Base-by-base conservation (phyloP, 2,888 invertebrate species). In the Heliconius ethilla region DNA sequence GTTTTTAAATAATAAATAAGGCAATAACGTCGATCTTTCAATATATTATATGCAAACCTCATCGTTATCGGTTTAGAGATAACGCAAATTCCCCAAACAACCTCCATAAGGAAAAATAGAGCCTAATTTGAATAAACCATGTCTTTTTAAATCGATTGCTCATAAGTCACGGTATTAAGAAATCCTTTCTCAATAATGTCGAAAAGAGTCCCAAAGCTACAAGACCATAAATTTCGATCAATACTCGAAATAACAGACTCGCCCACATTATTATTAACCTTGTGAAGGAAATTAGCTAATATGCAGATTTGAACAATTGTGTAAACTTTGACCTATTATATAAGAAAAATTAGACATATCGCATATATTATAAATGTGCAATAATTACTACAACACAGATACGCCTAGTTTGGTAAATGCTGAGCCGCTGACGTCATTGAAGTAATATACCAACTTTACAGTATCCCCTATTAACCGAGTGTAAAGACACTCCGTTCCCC, bases 301-400 rank as follows among this genome's bases (percentile, higher is more conserved):
- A 84, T 83, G 85, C 83, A 84, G 84, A 87, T 85, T 79, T 78
- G 79, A 79, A 83, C 76, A 81, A 83, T 85, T 86, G 79, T 75
- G 85, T 84, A 86, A 88, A 84, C 84, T 85, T 83, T 85, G 83
- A 87, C 83, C 84, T 87, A 82, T 82, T 83, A 81, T 81, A 80
- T 81, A 82, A 82, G 59, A 74, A 67, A 76, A 59, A 76, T 78
- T 76, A 66, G 75, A 75, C 45, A 63, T 75, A 70, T 25, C 63
- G 29, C 45, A 40, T 25, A 66, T 40, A 75, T 78, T 75, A 65
- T 27, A 62, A 63, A 70, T 76, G 37, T 25, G 70, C 62, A 75
- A 75, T 62, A 62, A 22, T 65, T 22, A 65, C 63, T 75, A 45
- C 65, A 75, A 75, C 37, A 63, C 27, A n/a, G 18, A 25, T 63